phyloP scores from a whole-genome alignment of 2,888 invertebrate species.

The Eupithecia exiguata region DNA sequence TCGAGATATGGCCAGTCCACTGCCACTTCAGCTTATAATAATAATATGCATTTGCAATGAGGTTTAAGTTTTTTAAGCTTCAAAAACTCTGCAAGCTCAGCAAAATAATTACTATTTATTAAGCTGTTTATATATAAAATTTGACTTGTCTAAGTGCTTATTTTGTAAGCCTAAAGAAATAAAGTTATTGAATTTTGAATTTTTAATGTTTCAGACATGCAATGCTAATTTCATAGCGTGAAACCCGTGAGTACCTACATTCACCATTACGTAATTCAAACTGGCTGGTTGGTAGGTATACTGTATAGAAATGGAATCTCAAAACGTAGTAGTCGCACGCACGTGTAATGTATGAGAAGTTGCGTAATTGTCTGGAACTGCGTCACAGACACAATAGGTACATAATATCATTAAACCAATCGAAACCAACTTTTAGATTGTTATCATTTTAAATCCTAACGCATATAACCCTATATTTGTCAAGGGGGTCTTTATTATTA shows the following conservation, averaged over 20 bases:
- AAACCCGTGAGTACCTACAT: neutral
- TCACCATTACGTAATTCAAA: neutral
- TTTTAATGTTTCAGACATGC: neutral
- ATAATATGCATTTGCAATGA: neutral
- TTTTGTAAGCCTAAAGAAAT: no score
- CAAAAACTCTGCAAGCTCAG: no score
- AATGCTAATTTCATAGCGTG: neutral
- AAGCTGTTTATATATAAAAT: no score
- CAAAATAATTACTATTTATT: no score
- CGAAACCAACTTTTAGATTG: neutral
- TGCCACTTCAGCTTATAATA: no score
- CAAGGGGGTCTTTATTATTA: no score
- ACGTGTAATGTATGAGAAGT: neutral
- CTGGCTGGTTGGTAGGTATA: neutral
- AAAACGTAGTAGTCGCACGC: neutral
- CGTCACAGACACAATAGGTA: constrained; percentile 1
- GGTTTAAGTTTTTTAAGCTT: neutral
- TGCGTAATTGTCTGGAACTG: neutral
- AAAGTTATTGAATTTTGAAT: no score
- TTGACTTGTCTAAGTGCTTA: no score
- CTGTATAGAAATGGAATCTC: neutral
- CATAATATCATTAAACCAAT: neutral
- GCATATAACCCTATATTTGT: no score
- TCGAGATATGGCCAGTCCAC: no score
- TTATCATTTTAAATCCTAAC: neutral